Evolutionary conservation across 2,888 invertebrate genomes (phyloP).

Genomic region (Synergus gifuensis): DNA sequence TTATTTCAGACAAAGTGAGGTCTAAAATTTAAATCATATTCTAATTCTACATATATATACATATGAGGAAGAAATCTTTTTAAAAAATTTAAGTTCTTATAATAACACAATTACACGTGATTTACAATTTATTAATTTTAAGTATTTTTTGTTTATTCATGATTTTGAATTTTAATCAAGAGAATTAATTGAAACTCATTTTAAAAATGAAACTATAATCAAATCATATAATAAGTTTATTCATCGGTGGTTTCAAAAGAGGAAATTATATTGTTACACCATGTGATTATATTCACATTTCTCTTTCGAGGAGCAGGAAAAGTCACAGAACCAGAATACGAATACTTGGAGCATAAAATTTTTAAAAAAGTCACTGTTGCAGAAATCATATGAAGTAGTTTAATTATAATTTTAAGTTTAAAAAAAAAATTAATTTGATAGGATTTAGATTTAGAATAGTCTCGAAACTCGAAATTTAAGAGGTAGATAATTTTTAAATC

Average conservation of each 20-base stretch:
- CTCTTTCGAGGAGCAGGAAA: slow-evolving; percentile 32
- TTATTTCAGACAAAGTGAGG: neutral
- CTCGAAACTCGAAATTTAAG: too few relatives aligned
- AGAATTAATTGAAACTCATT: too few relatives aligned
- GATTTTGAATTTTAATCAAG: too few relatives aligned
- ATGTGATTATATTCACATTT: slow-evolving; percentile 34
- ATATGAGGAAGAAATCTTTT: neutral
- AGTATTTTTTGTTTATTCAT: neutral
- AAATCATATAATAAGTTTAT: neutral
- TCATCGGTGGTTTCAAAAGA: neutral
- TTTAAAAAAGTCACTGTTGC: neutral
- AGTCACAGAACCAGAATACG: neutral
- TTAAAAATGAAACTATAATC: neutral
- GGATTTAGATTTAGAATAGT: too few relatives aligned
- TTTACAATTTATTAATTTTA: neutral
- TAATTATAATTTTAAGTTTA: neutral
- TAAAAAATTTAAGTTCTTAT: neutral
- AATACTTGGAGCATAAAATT: slow-evolving; percentile 12
- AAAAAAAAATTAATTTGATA: neutral
- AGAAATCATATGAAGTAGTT: neutral
- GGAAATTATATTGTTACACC: slow-evolving; percentile 6
- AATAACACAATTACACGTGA: neutral
- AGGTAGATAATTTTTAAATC: too few relatives aligned
- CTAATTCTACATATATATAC: neutral
- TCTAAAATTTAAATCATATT: neutral